Evolutionary conservation across 64 coral and sea anemone genomes (phyloP), one percentile per base, ranked within the genome.

Genomic region (Porites australiensis): DNA sequence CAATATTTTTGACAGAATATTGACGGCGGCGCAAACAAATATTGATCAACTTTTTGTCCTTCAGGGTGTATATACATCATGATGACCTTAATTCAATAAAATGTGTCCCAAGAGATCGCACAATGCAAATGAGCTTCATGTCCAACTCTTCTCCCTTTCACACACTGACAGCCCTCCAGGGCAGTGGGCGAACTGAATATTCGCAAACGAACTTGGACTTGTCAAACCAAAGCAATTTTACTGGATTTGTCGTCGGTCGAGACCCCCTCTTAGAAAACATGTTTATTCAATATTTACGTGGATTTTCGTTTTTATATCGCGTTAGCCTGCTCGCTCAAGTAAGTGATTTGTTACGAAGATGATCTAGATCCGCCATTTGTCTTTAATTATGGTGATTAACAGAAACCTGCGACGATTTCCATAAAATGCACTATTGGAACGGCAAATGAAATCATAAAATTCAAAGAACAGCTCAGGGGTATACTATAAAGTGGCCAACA

Each of bases 231-330:
- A 76, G 8, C 46, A 18, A 76, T 18, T 52, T 76, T n/a, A 48
- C 46, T 15, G 73, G 73, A 76, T 76, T 76, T 76, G 47, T 76
- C 73, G 73, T 50, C 47, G 15, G 73, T 76, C 73, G 47, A 76
- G 73, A 76, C 73, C 73, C 46, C 49, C 49, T 44, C 50, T 51
- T 48, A 19, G 18, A 76, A 76, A 50, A 5, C 14, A 76, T 76
- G 45, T 76, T 76, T 48, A 50, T 76, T 13, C 73, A 50, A 51
- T 19, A 76, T 76, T 76, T 76, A 76, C 73, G 73, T 18, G 73
- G 73, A 76, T 76, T 76, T 76, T 50, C 45, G 45, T 76, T 76
- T 50, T 50, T 76, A 47, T 76, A 76, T 44, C 45, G 73, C 50
- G 46, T 76, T 16, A 76, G 45, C 45, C 73, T 76, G 15, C 16